phyloP scores from a whole-genome alignment of 2,113 vertebrate species.

The Gopherus evgoodei region DNA sequence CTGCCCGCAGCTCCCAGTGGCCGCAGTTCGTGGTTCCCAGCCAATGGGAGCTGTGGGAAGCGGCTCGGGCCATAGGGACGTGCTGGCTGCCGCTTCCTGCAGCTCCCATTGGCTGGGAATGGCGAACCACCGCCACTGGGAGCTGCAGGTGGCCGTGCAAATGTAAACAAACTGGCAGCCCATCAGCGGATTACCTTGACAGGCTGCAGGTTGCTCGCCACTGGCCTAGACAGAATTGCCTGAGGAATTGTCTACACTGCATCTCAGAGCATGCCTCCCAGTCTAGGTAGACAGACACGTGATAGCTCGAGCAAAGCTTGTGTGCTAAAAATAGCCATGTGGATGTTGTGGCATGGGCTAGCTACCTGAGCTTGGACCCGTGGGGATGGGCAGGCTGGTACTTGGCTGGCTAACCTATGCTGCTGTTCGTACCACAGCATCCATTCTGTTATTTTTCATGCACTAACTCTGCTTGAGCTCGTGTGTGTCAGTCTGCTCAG shows the following conservation, averaged over 20 bases:
- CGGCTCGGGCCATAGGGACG: too few species aligned
- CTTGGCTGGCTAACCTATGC: not conserved
- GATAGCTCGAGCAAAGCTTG: not conserved
- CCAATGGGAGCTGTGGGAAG: too few species aligned
- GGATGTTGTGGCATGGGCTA: not conserved
- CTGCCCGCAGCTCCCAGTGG: too few species aligned
- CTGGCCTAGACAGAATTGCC: not conserved
- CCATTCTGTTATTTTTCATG: not conserved
- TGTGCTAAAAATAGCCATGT: not conserved
- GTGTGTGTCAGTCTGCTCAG: not conserved
- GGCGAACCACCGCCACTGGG: too few species aligned
- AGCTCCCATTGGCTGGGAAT: too few species aligned
- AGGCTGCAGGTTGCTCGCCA: too few species aligned
- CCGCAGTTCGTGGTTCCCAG: fast-evolving
- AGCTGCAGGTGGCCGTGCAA: too few species aligned
- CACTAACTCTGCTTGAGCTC: not conserved
- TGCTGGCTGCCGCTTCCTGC: too few species aligned
- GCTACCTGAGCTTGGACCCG: not conserved
- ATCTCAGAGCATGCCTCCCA: not conserved
- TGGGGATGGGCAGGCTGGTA: not conserved
- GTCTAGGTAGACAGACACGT: not conserved
- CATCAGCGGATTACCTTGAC: too few species aligned
- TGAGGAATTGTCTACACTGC: not conserved
- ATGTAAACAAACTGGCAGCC: too few species aligned
- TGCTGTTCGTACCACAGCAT: not conserved